Evolutionary conservation across 2,113 vertebrate species (phyloP).

Genomic region (Lepisosteus oculatus): DNA sequence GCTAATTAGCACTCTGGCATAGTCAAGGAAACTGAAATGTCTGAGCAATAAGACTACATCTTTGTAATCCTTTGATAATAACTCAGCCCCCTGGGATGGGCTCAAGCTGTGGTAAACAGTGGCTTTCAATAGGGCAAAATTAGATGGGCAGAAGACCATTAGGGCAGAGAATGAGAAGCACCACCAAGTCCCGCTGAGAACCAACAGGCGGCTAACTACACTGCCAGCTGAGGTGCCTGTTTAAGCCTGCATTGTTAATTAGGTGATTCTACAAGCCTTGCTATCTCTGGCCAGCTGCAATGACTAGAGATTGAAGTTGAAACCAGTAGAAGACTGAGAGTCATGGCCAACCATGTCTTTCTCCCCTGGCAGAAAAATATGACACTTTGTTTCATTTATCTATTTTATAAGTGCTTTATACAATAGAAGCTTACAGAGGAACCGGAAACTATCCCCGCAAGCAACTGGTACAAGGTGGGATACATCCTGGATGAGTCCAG

Average conservation of each 20-base stretch:
- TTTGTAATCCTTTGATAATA: conserved; percentile 88
- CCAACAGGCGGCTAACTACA: conserved; percentile 81
- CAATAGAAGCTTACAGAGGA: no score
- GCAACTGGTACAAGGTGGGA: no score
- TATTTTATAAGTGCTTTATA: no score
- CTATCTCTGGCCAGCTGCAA: conserved; percentile 81
- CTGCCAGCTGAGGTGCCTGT: conserved; percentile 85
- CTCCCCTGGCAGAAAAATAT: no score
- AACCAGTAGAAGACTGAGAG: conserved; percentile 71
- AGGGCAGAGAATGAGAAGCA: conserved; percentile 81
- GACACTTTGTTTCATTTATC: no score
- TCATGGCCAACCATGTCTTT: conserved; percentile 6
- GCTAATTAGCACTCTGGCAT: conserved; percentile 88
- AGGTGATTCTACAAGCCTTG: conserved; percentile 80
- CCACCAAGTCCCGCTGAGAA: conserved; percentile 80
- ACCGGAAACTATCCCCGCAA: no score
- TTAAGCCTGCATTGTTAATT: conserved; percentile 85
- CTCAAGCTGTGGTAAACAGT: conserved; percentile 84
- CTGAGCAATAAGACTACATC: conserved; percentile 82
- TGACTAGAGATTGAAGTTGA: conserved; percentile 69
- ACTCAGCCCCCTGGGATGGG: conserved; percentile 85
- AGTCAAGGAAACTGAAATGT: conserved; percentile 87
- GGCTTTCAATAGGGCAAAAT: conserved; percentile 85
- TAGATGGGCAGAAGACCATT: conserved; percentile 86
- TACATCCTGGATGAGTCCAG: no score